Evolutionary conservation across 2,888 invertebrate genomes (phyloP).

Genomic region (Rhorus exstirpatorius): DNA sequence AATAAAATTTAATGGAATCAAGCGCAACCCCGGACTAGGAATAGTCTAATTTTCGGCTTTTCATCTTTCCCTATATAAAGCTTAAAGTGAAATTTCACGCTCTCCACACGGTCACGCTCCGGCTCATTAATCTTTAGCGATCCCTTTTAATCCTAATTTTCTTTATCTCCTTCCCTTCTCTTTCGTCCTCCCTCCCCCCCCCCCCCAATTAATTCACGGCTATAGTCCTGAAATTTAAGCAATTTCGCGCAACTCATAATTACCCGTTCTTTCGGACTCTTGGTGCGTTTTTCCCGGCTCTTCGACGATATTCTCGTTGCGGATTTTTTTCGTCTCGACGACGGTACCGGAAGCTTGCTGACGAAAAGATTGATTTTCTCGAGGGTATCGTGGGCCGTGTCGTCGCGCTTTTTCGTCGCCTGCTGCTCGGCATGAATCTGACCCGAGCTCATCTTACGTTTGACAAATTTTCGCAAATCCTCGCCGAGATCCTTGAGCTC

Average conservation of each 20-base stretch:
- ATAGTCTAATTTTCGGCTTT: neutral
- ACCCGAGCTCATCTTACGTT: conserved; percentile 46
- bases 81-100: neutral
- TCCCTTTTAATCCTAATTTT: conserved; percentile 9
- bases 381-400: conserved; percentile 24
- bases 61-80: neutral
- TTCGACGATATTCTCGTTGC: neutral
- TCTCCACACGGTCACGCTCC: neutral
- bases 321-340: neutral
- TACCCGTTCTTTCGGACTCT: conserved; percentile 41
- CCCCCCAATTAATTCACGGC: neutral
- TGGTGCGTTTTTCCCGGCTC: conserved; percentile 21
- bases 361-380: conserved; percentile 59
- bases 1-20: neutral
- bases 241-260: conserved; percentile 28
- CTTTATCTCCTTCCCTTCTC: neutral
- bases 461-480: conserved; percentile 52
- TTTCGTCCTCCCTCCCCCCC: neutral
- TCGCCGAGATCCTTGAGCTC: conserved; percentile 65
- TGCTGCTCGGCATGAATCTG: conserved; percentile 12
- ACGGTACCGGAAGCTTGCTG: conserved; percentile 66
- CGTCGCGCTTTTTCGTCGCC: conserved; percentile 58
- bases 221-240: conserved; percentile 1
- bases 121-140: neutral
- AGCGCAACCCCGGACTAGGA: neutral